Evolutionary conservation across 2,113 vertebrate species (phyloP).

Genomic region (Gnathonemus echidnorhynchus): DNA sequence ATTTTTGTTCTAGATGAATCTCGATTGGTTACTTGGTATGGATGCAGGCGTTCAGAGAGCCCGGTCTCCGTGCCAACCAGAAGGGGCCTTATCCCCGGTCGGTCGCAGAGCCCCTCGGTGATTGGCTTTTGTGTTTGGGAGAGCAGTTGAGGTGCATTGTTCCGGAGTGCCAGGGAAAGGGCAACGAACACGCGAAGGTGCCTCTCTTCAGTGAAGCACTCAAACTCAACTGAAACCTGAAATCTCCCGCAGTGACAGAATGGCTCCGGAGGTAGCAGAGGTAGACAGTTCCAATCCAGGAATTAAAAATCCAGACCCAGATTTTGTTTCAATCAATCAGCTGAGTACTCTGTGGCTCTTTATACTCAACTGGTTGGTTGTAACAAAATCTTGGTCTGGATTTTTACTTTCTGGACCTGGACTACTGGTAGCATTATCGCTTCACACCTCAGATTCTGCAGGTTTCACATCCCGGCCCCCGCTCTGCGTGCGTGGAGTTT

Average conservation of each 20-base stretch:
- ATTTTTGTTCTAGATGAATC: neutral
- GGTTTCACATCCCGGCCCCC: neutral
- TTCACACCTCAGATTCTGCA: neutral
- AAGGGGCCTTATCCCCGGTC: neutral
- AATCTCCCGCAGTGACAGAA: neutral
- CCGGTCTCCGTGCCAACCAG: constrained; percentile 7
- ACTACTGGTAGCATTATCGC: neutral
- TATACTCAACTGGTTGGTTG: neutral
- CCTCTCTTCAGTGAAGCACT: neutral
- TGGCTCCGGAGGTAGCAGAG: neutral
- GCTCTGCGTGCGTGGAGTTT: neutral
- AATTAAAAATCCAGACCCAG: neutral
- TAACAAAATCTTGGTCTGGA: neutral
- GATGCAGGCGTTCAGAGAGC: neutral
- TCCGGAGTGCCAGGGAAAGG: neutral
- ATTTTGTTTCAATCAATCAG: neutral
- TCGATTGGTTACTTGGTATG: neutral
- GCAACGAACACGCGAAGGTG: neutral
- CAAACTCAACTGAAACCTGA: neutral
- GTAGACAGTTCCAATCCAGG: neutral
- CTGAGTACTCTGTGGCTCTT: neutral
- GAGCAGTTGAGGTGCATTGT: neutral
- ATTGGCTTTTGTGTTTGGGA: constrained; percentile 25
- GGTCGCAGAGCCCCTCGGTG: constrained; percentile 8
- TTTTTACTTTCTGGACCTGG: neutral